Base-by-base conservation (phyloP, 2,888 invertebrate genomes). In the Eupithecia inturbata region DNA sequence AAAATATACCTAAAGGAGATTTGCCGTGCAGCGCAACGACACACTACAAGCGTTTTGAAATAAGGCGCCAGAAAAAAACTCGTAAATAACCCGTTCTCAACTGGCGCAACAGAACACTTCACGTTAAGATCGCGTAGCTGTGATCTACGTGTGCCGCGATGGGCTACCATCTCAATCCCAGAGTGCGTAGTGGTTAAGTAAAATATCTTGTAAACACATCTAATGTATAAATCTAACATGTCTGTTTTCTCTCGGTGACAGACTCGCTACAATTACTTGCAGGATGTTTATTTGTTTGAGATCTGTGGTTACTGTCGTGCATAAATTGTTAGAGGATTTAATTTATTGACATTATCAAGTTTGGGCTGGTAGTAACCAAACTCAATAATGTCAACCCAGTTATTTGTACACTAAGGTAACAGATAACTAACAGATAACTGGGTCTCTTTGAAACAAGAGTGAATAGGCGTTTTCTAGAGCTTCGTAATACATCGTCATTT, bases 261-360 rank as follows among this genome's bases (percentile, higher is more conserved):
- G 77, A 70, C 79, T 70, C 70, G 75, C 81, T 79, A 81, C 85
- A 88, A 91, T 91, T 90, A 90, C 88, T 88, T 85, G 84, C 86
- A 86, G 90, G 90, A 90, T 91, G 90, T 91, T 91, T 91, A 87
- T 85, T 80, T 82, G 79, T 80, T 80, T 78, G 49, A 63, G 39
- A 57, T 57, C 57, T 67, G 31, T 68, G 68, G 63, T 68, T 63
- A 53, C 39, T 36, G 22, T 60, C 16, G 57, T 68, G 6, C 33
- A 19, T 45, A 57, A 57, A 57, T 57, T 57, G 57, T 57, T 53
- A 26, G 26, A 57, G 57, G 26, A 53, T n/a, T 53, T 22, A 53
- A 53, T 22, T 22, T 53, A 53, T 53, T 7, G 22, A 53, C 22
- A 53, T 22, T 53, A 10, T 10, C 22, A 53, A 10, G 53, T 53